Evolutionary conservation across 2,888 invertebrate genomes (phyloP).

Genomic region (Pharmacophagus antenor): DNA sequence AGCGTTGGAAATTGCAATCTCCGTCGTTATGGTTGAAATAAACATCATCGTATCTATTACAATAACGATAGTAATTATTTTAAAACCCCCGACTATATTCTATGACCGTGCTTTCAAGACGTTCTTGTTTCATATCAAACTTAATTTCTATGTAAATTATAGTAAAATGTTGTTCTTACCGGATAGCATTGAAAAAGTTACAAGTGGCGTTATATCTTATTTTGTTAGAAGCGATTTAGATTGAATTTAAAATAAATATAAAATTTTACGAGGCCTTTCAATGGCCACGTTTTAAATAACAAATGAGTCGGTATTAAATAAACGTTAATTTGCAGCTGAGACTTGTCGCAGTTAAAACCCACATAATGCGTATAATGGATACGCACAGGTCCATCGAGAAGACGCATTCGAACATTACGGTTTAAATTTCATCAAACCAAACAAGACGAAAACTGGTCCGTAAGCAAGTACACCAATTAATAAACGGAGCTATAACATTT

Average conservation of each 20-base stretch:
- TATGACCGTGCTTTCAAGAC: background rate
- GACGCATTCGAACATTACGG: conserved; percentile 5
- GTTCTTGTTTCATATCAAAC: conserved; percentile 2
- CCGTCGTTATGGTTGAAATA: background rate
- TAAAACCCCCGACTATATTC: background rate
- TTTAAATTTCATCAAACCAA: conserved; percentile 18
- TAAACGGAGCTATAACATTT: conserved; percentile 27
- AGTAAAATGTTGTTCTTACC: conserved; percentile 8
- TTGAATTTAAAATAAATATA: conserved; percentile 28
- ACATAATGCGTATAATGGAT: conserved; percentile 18
- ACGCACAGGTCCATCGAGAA: conserved; percentile 7
- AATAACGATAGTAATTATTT: background rate
- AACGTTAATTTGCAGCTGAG: conserved; percentile 24
- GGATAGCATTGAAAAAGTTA: conserved; percentile 12
- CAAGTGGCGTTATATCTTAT: conserved; percentile 12
- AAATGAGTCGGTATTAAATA: conserved; percentile 25
- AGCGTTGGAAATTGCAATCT: background rate
- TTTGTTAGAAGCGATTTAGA: conserved; percentile 21
- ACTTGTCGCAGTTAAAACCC: conserved; percentile 24
- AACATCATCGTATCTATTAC: background rate
- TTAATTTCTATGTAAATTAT: conserved; percentile 9
- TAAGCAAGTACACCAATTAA: conserved; percentile 25
- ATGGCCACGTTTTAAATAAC: conserved; percentile 26
- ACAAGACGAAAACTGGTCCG: conserved; percentile 19
- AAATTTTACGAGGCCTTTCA: conserved; percentile 24